A percentile compares a stretch with the other conserved stretches of the same genome.
phyloP scores from a whole-genome alignment of 2,888 invertebrate genomes.

The Galeopsomyia nigrocyanea region DNA sequence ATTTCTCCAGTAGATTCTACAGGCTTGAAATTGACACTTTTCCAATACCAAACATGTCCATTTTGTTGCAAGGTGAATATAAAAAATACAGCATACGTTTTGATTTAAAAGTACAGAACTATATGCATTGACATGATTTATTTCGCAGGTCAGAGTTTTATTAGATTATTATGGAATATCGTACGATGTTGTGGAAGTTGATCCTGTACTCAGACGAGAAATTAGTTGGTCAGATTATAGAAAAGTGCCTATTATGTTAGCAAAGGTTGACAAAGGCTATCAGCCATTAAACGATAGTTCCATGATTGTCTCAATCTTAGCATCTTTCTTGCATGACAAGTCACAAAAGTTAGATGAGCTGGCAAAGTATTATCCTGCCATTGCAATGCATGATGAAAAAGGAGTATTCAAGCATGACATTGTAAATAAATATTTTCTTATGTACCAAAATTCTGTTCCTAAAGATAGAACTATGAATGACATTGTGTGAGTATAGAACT shows the following conservation, averaged over 20 bases:
- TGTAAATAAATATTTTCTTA: constrained; percentile 89
- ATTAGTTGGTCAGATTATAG: constrained; percentile 94
- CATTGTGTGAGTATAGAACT: constrained; percentile 71
- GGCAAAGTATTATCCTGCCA: constrained; percentile 81
- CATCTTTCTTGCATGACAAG: constrained; percentile 80
- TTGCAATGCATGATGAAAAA: constrained; percentile 77
- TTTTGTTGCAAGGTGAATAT: constrained; percentile 91
- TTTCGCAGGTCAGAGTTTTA: constrained; percentile 76
- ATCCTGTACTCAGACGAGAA: constrained; percentile 92
- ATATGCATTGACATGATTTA: constrained; percentile 7
- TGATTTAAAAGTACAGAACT: background rate
- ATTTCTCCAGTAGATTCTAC: constrained; percentile 75
- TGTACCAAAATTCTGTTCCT: constrained; percentile 77
- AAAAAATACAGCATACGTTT: background rate
- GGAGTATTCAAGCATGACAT: constrained; percentile 82
- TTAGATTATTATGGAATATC: constrained; percentile 93
- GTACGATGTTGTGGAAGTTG: constrained; percentile 97
- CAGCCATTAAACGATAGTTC: constrained; percentile 94
- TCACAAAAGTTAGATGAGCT: constrained; percentile 77
- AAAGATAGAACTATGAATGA: constrained; percentile 71
- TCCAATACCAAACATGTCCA: constrained; percentile 97
- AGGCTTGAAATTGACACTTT: constrained; percentile 86
- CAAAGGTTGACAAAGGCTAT: constrained; percentile 80
- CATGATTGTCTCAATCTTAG: constrained; percentile 90
- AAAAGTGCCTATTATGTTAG: constrained; percentile 93